A percentile compares a stretch with the other conserved stretches of the same genome.
phyloP scores from a whole-genome alignment of 64 coral and sea anemone species.

The Montipora sp. region DNA sequence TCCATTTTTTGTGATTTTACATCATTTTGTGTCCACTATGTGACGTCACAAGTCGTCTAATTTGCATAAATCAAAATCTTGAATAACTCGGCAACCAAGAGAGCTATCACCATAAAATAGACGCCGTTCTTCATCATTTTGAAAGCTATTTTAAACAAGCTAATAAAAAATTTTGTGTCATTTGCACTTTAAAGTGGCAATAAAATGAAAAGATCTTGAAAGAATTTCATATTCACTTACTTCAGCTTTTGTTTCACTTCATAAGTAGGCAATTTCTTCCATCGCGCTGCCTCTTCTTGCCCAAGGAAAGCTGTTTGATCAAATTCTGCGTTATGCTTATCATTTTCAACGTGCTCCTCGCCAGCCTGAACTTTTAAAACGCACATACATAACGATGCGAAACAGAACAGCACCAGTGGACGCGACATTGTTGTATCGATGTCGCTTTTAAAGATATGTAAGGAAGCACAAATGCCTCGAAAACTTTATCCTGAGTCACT shows the following conservation, averaged over 20 bases:
- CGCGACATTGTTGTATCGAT: background rate
- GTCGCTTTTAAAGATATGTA: no score
- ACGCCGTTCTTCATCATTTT: no score
- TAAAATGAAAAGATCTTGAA: background rate
- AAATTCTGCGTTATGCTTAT: constrained; percentile 55
- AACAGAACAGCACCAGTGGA: background rate
- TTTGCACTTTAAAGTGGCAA: background rate
- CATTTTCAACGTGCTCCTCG: constrained; percentile 62
- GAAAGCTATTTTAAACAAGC: no score
- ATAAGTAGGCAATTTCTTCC: constrained; percentile 33
- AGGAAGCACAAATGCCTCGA: background rate
- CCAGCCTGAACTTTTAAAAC: background rate
- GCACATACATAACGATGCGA: constrained; percentile 1
- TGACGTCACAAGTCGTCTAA: no score
- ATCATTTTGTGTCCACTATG: no score
- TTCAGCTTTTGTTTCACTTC: constrained; percentile 73
- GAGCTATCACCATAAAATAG: background rate
- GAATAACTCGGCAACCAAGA: no score
- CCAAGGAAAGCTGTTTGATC: constrained; percentile 88
- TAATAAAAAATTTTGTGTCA: no score
- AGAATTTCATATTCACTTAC: constrained; percentile 33
- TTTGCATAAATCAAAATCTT: no score
- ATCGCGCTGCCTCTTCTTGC: constrained; percentile 40
- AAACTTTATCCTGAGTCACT: background rate
- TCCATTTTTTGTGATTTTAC: no score